Conservation (phyloP, 2,888 invertebrate species). For the Ennomos quercinarius region DNA sequence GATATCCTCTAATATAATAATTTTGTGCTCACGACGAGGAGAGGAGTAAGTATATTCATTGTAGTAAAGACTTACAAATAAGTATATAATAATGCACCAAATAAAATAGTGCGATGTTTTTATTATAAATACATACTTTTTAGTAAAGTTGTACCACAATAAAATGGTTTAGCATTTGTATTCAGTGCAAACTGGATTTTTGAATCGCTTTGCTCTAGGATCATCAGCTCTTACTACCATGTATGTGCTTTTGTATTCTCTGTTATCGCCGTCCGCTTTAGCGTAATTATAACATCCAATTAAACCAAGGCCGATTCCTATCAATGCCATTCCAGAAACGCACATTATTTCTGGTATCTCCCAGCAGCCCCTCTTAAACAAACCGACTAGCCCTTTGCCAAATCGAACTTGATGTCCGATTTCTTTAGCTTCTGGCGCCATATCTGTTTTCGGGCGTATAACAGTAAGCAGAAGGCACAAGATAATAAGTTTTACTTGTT, state of each 20-base stretch:
- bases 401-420: conserved; percentile 65
- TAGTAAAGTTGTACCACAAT: too few relatives aligned
- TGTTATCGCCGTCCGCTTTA: conserved; percentile 86
- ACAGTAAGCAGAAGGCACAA: too few relatives aligned
- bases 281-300: conserved; percentile 75
- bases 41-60: too few relatives aligned
- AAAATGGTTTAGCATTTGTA: conserved; percentile 8
- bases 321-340: conserved; percentile 80
- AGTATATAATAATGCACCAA: too few relatives aligned
- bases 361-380: conserved; percentile 80
- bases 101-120: too few relatives aligned
- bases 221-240: conserved; percentile 87
- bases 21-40: too few relatives aligned
- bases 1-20: too few relatives aligned
- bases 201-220: conserved; percentile 78
- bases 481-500: too few relatives aligned
- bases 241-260: conserved; percentile 85
- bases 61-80: too few relatives aligned
- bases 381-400: conserved; percentile 54
- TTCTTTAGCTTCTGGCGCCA: conserved; percentile 55
- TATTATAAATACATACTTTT: too few relatives aligned
- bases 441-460: conserved; percentile 15
- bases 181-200: conserved; percentile 63
- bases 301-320: conserved; percentile 82
- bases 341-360: conserved; percentile 90